Base-by-base conservation (phyloP, 2,888 invertebrate genomes). In the Ellobium chinense region DNA sequence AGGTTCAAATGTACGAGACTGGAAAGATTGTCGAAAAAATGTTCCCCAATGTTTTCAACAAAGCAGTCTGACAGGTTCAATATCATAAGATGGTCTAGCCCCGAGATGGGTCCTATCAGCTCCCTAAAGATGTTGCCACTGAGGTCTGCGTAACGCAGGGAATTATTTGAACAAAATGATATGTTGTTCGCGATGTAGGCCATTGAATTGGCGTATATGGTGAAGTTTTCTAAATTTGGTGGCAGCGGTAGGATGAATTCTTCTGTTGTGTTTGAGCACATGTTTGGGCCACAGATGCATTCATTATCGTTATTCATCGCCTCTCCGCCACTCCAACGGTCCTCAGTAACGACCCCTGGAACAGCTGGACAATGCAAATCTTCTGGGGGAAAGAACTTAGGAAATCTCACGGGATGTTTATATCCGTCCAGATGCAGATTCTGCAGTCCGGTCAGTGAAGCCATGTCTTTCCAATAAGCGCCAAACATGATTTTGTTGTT, bases 401-500 rank as follows among this genome's bases (percentile, higher is more conserved):
- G 74, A 31, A 69, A 63, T 1, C 54, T 14, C 1, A 68, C 62
- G 14, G 69, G 62, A 9, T 56, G 36, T 1, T 24, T 1, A 36
- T 46, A 63, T 2, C 80, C 77, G 29, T 77, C 72, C 5, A 79
- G 39, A n/a, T 76, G 18, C 24, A 82, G 39, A 1, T 31, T 36
- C 24, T 72, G 62, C 54, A 82, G 54, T 5, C 27, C 46, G 18
- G 39, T 34, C 31, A 82, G 60, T 1, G 46, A 65, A 1, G n/a
- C 21, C 80, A 82, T 24, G 46, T 82, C 77, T 29, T 82, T 65
- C 62, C 70, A 54, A 37, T 80, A 82, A 1, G 80, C 62, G 1
- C 77, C 76, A 60, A 80, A 77, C 66, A 75, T 66, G 58, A 77
- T 76, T 27, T 68, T 54, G 36, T 82, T 82, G 27, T 66, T 76